Evolutionary conservation across 2,113 vertebrate genomes (phyloP), one percentile per base, ranked within the genome.

Genomic region (Dipodomys spectabilis): DNA sequence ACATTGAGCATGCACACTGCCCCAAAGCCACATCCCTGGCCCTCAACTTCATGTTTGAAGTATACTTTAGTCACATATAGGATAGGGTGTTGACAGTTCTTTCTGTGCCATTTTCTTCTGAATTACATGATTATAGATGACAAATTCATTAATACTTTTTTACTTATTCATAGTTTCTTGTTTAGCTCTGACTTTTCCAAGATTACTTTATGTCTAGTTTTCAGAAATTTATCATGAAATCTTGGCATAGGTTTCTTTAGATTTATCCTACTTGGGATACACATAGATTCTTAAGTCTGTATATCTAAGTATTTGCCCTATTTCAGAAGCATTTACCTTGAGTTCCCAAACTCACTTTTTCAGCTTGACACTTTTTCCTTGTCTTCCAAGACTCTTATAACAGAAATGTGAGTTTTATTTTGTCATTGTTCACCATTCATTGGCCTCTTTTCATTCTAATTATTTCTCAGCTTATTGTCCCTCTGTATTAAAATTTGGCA

Each of bases 271-370:
- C 82, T 64, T 91, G 77, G 30, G 16, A 22, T 87, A 35, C 39
- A 71, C 30, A 73, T 69, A 84, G 44, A 16, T 84, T 92, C 85
- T 94, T 68, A 62, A 91, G 53, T 93, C 13, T 57, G 16, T 22
- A 88, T 10, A 2, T 39, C 45, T 68, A 27, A 20, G 23, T 19
- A 88, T 71, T 68, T 85, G 3, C 23, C 27, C 74, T n/a, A 57
- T 30, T 64, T 88, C 39, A 68, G 27, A 88, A 88, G 27, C 8
- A 74, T 93, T 39, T 60, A 67, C 35, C 60, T 67, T 39, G 71
- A 45, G 86, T 75, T 93, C 62, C 57, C 83, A 39, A 75, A 86
- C 60, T 68, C 27, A 28, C n/a, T 35, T 62, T 89, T 85, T 88
- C 44, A 93, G 9, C 23, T 4, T 44, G 12, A 62, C 1, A 90